phyloP scores from a whole-genome alignment of 2,113 vertebrate species.

The Lophius piscatorius region DNA sequence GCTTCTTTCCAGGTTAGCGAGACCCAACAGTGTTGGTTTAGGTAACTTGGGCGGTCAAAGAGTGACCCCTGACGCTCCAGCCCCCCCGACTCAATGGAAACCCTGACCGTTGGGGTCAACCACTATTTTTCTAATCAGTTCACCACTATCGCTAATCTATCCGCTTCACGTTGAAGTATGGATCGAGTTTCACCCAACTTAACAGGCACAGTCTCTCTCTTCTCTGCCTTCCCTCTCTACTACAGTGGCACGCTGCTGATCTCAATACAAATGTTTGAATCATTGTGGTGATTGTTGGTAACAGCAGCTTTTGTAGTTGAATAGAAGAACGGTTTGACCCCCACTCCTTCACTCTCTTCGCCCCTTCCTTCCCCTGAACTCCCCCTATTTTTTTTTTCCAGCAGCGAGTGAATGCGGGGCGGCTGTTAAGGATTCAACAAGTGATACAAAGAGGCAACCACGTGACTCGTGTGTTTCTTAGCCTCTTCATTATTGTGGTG shows the following conservation, averaged over 20 bases:
- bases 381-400: slow-evolving; percentile 43
- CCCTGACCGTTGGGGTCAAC: slow-evolving; percentile 63
- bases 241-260: slow-evolving; percentile 59
- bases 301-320: slow-evolving; percentile 73
- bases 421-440: slow-evolving; percentile 80
- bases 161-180: slow-evolving; percentile 63
- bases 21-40: slow-evolving; percentile 75
- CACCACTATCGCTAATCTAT: slow-evolving; percentile 70
- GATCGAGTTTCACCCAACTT: slow-evolving; percentile 63
- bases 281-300: slow-evolving; percentile 70
- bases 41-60: slow-evolving; percentile 71
- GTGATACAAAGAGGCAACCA: slow-evolving; percentile 77
- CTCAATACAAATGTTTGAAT: slow-evolving; percentile 66
- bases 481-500: slow-evolving; percentile 72
- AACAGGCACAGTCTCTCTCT: slow-evolving; percentile 40
- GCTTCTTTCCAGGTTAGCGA: slow-evolving; percentile 69
- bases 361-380: slow-evolving; percentile 34
- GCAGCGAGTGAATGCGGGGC: slow-evolving; percentile 67
- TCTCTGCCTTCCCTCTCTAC: slow-evolving; percentile 33
- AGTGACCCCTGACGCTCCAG: slow-evolving; percentile 47
- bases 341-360: slow-evolving; percentile 24
- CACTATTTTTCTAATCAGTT: slow-evolving; percentile 75
- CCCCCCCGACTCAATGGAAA: slow-evolving; percentile 65
- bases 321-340: slow-evolving; percentile 71
- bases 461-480: slow-evolving; percentile 75